Evolutionary conservation across 2,113 vertebrate genomes (phyloP), one percentile per base, ranked within the genome.

Genomic region (Proteles cristata): DNA sequence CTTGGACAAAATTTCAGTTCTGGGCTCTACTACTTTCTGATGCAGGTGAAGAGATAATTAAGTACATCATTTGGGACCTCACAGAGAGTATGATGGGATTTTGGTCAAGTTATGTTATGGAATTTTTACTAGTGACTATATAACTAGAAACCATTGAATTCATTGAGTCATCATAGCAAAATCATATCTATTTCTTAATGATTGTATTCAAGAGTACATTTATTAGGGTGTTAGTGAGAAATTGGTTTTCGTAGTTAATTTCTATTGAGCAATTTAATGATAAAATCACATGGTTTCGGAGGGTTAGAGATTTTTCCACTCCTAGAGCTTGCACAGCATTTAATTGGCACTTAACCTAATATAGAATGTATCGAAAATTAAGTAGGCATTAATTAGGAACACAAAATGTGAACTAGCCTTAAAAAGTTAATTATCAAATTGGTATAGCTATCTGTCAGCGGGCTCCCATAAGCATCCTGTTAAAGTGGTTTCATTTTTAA

Each of bases 401-500:
- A 71, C 88, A 89, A 98, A 97, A 97, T 94, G 95, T 97, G 95
- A 97, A 95, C 96, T 96, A 96, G 94, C 74, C 97, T 98, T 96
- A 97, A 96, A 96, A 97, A 95, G 94, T 95, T 97, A 98, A 98
- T 98, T 98, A 97, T 97, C 90, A 96, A 98, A 97, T 97, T 93
- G 93, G 94, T 97, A 65, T 81, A 91, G 88, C 80, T 95, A 91
- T 98, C 96, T 95, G 90, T 97, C 94, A 95, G 84, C 88, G 68
- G 71, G 84, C 84, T 90, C 31, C 88, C 94, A 87, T 88, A 97
- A 96, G 93, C 85, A 94, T 68, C 94, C 85, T 55, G 80, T 91
- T 83, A 97, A 97, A 97, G 50, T 2, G 0, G 66, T 97, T 94
- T 91, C 93, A 84, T 91, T 96, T 97, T 97, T 48, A 0, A 55